phyloP scores from a whole-genome alignment of 2,113 vertebrate genomes.

The Struthidea cinerea region DNA sequence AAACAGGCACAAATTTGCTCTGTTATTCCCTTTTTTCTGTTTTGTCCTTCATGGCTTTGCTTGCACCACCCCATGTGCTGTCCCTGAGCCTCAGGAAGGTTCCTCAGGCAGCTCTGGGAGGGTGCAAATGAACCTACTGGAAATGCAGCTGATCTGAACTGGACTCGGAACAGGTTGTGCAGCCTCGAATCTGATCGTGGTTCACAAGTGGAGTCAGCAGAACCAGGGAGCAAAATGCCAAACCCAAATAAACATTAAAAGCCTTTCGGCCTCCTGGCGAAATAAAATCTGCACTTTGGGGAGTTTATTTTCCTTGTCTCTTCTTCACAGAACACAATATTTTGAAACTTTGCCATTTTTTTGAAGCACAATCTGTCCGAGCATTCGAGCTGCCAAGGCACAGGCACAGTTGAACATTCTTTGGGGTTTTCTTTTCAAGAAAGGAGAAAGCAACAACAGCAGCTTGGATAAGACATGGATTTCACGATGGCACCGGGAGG shows the following conservation, averaged over 20 bases:
- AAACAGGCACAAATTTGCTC: background rate
- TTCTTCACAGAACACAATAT: conserved; percentile 50
- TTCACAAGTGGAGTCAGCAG: background rate
- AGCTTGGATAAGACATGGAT: background rate
- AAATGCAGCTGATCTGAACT: background rate
- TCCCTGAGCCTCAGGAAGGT: background rate
- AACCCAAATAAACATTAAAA: conserved; percentile 48
- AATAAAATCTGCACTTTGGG: conserved; percentile 25
- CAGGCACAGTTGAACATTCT: background rate
- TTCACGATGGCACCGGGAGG: background rate
- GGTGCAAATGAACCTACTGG: background rate
- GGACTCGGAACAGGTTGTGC: background rate
- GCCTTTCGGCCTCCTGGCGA: background rate
- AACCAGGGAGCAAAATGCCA: conserved; percentile 2
- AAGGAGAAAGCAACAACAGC: background rate
- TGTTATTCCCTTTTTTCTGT: background rate
- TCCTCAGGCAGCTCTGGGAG: background rate
- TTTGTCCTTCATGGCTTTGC: background rate
- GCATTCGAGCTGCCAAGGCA: background rate
- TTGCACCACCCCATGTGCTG: background rate
- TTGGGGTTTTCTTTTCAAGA: conserved; percentile 43
- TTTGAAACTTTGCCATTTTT: conserved; percentile 63
- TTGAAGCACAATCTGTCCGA: conserved; percentile 32
- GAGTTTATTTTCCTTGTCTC: conserved; percentile 63
- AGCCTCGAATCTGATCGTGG: background rate